Evolutionary conservation across 2,888 invertebrate genomes (phyloP), one percentile per base, ranked within the genome.

Genomic region (Matsumyia berberina): DNA sequence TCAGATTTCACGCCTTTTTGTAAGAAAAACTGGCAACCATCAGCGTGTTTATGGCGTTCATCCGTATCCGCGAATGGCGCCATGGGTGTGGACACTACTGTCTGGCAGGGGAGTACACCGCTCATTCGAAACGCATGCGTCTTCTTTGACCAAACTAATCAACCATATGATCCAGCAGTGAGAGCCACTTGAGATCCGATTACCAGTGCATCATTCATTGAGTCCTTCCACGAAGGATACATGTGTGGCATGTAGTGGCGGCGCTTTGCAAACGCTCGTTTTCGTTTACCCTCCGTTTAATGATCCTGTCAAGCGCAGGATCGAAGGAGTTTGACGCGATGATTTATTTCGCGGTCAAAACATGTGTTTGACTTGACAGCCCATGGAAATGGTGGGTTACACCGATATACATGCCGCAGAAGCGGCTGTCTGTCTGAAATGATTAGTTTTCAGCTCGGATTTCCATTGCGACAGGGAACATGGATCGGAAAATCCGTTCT

Each of bases 281-380:
- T 46, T 89, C 90, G 88, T 81, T 62, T 53, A 58, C 87, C n/a
- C 86, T 82, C 88, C 86, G 86, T 87, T 88, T 89, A 87, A 86
- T 86, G 87, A 86, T 87, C 86, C 82, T 87, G 86, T 87, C 87
- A 87, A 72, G 60, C 57, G 58, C 51, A 12, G 53, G 35, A 72
- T 80, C 42, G 70, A 86, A 73, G 82, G 64, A 85, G 85, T 85
- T 85, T 85, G 85, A 88, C 87, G 87, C 87, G 89, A 91, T 92
- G 91, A 91, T 91, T 91, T 91, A 91, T 92, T 91, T 88, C 87
- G 90, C 90, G 92, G 91, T 92, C 91, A 91, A 92, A 91, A 91
- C 91, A 91, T 91, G 90, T 91, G 92, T 91, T 91, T 88, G 91
- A 91, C 89, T 86, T 90, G 91, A 91, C 91, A 91, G 90, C 89